Evolutionary conservation across 1,140 invertebrate genomes (phyloP).

Genomic region (Atta cephalotes): DNA sequence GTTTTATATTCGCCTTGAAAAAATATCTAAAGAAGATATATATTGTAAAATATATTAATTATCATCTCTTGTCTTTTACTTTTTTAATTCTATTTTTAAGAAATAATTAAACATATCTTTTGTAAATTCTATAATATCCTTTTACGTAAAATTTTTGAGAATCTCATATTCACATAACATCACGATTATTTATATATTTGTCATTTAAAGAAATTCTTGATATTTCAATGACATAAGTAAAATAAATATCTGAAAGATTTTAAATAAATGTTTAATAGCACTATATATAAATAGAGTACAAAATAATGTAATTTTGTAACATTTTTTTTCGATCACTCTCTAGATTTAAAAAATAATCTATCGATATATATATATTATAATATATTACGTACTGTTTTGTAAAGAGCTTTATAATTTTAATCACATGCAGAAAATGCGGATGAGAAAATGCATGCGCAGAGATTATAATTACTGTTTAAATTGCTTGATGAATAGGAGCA

Average conservation of each 20-base stretch:
- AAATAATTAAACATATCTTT: neutral
- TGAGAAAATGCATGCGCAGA: conserved; percentile 8
- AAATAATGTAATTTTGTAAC: neutral
- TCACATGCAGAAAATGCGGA: conserved; percentile 6
- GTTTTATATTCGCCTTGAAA: neutral
- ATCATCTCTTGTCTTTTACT: neutral
- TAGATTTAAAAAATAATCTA: neutral
- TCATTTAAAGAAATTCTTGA: neutral
- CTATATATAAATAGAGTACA: neutral
- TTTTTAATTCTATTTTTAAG: neutral
- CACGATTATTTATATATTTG: neutral
- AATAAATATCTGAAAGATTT: neutral
- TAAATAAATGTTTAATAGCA: neutral
- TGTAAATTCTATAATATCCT: neutral
- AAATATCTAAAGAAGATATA: neutral
- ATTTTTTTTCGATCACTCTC: neutral
- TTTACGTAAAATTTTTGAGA: neutral
- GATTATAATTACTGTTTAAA: conserved; percentile 58
- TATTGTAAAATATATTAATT: neutral
- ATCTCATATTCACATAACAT: neutral
- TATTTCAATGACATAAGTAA: neutral
- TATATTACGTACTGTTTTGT: neutral
- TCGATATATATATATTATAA: neutral
- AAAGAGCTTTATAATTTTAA: conserved; percentile 34
- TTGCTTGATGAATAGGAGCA: conserved; percentile 45